Base-by-base conservation (phyloP, 2,888 invertebrate species). In the Phyllotreta cruciferae region DNA sequence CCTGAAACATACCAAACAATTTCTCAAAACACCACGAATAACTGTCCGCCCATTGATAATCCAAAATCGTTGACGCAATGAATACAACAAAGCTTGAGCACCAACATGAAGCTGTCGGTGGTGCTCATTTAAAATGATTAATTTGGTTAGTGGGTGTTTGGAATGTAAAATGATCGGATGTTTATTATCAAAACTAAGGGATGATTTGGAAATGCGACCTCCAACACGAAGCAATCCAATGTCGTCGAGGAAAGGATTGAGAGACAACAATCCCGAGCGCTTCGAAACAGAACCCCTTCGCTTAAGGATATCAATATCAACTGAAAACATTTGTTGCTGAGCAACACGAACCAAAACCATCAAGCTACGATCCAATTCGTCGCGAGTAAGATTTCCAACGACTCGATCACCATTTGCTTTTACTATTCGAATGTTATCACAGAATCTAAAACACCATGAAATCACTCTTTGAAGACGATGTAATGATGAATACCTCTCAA, bases 1-100 rank as follows among this genome's bases (percentile, higher is more conserved):
- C 35, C 61, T 52, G 6, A 53, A 50, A 13, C 64, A 64, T 13
- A 36, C 35, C 7, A 57, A 37, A 45, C 64, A 64, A 6, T 52
- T 41, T 42, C 45, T 49, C 9, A 62, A 53, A 2, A 45, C 10
- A 1, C 38, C 11, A 7, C 24, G 13, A 0, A 57, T 53, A 39
- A 53, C 36, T 49, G 53, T 62, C n/a, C 61, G 54, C 5, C 64
- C 62, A 6, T 24, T 13, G 9, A 53, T 24, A 5, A 52, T 52
- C 58, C 49, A 58, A 36, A 44, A 63, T 0, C 7, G 24, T 41
- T 63, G 37, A 39, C 66, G 39, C 1, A 62, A 36, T 7, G 53
- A 39, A 9, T 49, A 49, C 6, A 66, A 42, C 4, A 60, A 11
- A 11, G 42, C 13, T 13, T 61, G 66, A 36, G 56, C 44, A 11